Evolutionary conservation across 2,113 vertebrate species (phyloP).

Genomic region (Microtus ochrogaster): DNA sequence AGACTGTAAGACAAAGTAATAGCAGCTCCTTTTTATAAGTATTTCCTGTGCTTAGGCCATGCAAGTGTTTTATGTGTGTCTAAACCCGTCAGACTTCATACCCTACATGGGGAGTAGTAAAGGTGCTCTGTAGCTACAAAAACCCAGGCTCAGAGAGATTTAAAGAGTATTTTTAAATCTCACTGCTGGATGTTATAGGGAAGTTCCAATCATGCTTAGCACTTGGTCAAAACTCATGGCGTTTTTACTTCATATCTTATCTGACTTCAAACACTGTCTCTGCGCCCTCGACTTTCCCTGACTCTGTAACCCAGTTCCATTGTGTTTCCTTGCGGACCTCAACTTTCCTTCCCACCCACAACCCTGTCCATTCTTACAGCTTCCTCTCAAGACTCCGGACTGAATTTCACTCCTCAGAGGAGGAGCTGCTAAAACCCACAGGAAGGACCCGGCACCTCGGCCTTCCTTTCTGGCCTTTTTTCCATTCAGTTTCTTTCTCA

Average conservation of each 20-base stretch:
- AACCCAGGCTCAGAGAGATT: background rate
- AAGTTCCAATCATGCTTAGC: background rate
- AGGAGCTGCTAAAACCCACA: slow-evolving; percentile 53
- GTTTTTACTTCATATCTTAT: background rate
- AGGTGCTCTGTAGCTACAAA: slow-evolving; percentile 42
- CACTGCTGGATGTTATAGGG: background rate
- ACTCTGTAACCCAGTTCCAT: background rate
- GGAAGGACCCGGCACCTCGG: slow-evolving; percentile 56
- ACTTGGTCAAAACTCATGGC: background rate
- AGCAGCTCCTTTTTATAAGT: background rate
- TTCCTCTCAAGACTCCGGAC: background rate
- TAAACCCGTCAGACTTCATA: background rate
- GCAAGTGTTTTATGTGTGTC: background rate
- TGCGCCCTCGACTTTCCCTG: background rate
- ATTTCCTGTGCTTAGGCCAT: background rate
- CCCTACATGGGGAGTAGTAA: slow-evolving; percentile 13
- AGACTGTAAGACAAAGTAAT: slow-evolving; percentile 57
- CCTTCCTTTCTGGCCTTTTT: slow-evolving; percentile 48
- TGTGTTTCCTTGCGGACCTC: background rate
- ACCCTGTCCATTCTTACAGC: background rate
- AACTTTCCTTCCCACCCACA: background rate
- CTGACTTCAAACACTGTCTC: slow-evolving; percentile 3
- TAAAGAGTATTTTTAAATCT: slow-evolving; percentile 36
- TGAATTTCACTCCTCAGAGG: slow-evolving; percentile 5
- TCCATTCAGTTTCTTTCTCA: slow-evolving; percentile 52